Evolutionary conservation across 2,113 vertebrate genomes (phyloP).

Genomic region (Monarcha castaneiventris): DNA sequence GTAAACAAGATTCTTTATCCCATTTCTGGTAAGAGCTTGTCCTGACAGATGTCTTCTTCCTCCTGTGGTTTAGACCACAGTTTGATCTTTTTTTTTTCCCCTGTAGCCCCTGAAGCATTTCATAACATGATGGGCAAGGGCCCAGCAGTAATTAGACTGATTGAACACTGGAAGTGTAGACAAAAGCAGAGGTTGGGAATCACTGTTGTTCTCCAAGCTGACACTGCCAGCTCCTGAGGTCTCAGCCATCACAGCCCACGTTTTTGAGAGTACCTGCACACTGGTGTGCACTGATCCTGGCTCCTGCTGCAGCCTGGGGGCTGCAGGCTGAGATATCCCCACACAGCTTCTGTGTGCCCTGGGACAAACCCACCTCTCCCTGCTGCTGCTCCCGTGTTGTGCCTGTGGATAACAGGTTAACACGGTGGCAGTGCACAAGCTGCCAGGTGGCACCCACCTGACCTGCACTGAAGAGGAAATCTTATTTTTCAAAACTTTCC

Average conservation of each 20-base stretch:
- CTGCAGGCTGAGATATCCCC: background rate
- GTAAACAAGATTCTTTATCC: conserved; percentile 56
- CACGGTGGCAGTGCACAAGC: accelerated
- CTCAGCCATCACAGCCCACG: background rate
- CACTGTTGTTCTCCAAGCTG: background rate
- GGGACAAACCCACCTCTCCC: background rate
- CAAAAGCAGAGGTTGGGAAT: background rate
- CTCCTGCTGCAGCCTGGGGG: background rate
- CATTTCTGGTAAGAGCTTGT: conserved; percentile 57
- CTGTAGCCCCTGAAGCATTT: conserved; percentile 41
- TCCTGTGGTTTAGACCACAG: conserved; percentile 23
- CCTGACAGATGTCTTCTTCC: conserved; percentile 53
- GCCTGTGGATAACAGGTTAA: background rate
- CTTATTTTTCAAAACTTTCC: background rate
- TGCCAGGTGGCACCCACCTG: background rate
- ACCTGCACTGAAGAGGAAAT: background rate
- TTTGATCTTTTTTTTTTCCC: conserved; percentile 27
- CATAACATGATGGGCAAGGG: conserved; percentile 23
- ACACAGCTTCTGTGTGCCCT: background rate
- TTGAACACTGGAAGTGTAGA: background rate
- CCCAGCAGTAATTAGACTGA: conserved; percentile 32
- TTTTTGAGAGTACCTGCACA: background rate
- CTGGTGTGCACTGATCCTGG: background rate
- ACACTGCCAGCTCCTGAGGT: background rate
- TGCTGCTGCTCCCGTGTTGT: background rate